Evolutionary conservation across 2,113 vertebrate species (phyloP).

Genomic region (Platysteira castanea): DNA sequence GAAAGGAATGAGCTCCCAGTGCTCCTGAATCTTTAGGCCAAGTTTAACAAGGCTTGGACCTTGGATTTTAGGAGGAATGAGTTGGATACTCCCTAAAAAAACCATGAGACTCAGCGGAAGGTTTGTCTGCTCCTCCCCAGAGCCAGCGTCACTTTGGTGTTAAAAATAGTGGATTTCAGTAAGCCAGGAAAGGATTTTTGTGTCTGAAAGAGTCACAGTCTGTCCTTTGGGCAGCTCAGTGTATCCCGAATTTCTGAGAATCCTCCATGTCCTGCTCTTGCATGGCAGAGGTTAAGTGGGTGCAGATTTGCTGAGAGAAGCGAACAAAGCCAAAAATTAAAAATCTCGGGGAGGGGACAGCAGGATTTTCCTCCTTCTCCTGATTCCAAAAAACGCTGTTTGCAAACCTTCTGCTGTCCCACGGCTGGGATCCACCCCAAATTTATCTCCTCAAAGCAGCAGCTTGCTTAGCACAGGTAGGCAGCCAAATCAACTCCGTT

Average conservation of each 20-base stretch:
- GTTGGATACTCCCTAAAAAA: background rate
- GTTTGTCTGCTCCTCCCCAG: background rate
- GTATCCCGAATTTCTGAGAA: background rate
- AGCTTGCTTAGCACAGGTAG: background rate
- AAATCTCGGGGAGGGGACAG: background rate
- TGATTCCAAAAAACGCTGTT: rapidly evolving
- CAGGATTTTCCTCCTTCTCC: background rate
- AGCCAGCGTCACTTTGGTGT: background rate
- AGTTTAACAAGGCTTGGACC: background rate
- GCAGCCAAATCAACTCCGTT: background rate
- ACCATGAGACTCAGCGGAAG: rapidly evolving
- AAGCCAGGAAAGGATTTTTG: background rate
- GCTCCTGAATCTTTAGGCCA: background rate
- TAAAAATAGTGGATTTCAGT: background rate
- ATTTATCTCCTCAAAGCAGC: rapidly evolving
- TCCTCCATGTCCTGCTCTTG: background rate
- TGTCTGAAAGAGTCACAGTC: background rate
- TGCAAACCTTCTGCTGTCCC: background rate
- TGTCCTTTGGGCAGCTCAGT: background rate
- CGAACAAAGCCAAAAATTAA: background rate
- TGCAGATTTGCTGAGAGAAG: background rate
- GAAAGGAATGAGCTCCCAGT: rapidly evolving
- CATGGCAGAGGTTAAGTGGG: background rate
- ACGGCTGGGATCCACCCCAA: background rate
- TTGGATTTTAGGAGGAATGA: background rate